These are phyloP conservation scores for Eurytoma californica DNA, from an alignment of 2,888 invertebrate genomes.

Conservation along the genomic window DNA sequence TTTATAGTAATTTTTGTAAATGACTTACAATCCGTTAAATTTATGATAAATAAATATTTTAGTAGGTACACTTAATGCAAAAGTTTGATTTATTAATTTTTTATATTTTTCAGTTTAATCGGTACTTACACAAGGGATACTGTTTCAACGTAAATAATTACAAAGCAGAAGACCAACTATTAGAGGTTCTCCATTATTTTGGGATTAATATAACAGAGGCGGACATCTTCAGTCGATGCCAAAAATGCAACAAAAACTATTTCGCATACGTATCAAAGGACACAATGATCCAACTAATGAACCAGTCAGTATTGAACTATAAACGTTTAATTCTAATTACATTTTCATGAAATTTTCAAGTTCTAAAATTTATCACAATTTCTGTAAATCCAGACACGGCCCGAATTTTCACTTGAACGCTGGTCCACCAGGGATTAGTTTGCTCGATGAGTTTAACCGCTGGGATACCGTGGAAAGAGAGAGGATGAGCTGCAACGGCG, in stretches of 20 bases:
- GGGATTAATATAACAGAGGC: slow-evolving; percentile 80
- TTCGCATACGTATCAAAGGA: slow-evolving; percentile 74
- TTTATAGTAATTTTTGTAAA: too few species aligned
- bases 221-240: slow-evolving; percentile 85
- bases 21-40: too few species aligned
- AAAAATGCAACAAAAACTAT: slow-evolving; percentile 76
- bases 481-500: slow-evolving; percentile 7
- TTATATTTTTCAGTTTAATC: slow-evolving; percentile 64
- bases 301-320: background rate
- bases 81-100: background rate
- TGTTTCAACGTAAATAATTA: slow-evolving; percentile 80
- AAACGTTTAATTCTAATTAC: slow-evolving; percentile 11
- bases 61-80: background rate
- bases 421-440: background rate
- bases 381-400: slow-evolving; percentile 1
- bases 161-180: slow-evolving; percentile 79
- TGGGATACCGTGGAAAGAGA: slow-evolving; percentile 30
- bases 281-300: slow-evolving; percentile 69
- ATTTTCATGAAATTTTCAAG: background rate
- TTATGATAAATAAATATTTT: too few species aligned
- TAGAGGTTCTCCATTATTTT: slow-evolving; percentile 81
- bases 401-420: slow-evolving; percentile 9
- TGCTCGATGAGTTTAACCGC: slow-evolving; percentile 12
- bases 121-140: slow-evolving; percentile 77
- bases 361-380: too few species aligned